Evolutionary conservation across 2,888 invertebrate species (phyloP), one percentile per base, ranked within the genome.

Genomic region (Balanococcus diminutus): DNA sequence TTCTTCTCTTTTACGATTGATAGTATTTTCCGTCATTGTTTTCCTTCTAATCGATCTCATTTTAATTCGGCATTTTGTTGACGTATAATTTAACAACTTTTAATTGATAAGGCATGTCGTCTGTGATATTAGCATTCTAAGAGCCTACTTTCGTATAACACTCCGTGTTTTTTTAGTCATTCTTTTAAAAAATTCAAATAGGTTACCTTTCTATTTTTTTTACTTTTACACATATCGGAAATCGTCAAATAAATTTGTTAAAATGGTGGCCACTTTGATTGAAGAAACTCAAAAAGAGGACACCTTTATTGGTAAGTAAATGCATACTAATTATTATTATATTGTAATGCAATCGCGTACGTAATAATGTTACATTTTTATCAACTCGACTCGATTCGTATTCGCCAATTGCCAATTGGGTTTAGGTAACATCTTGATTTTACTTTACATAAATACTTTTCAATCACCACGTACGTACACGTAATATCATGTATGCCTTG

Each of bases 281-380:
- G 86, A 82, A 8, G 86, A 82, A 82, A 72, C 6, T 22, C 42
- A 51, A 11, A 86, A 67, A 81, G 86, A 86, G 22, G 86, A 86
- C 22, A 19, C 86, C 32, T 82, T 82, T 82, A 51, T 86, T 90
- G 89, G 84, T 91, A 90, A 88, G 89, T 89, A 75, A n/a, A n/a
- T n/a, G n/a, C n/a, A n/a, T n/a, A n/a, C n/a, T n/a, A n/a, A n/a
- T n/a, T n/a, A n/a, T n/a, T n/a, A n/a, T n/a, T n/a, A n/a, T n/a
- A n/a, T n/a, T n/a, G n/a, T n/a, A n/a, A n/a, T n/a, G n/a, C n/a
- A n/a, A n/a, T n/a, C n/a, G n/a, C n/a, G n/a, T n/a, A n/a, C n/a
- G n/a, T n/a, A n/a, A n/a, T n/a, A n/a, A n/a, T n/a, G n/a, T n/a
- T n/a, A n/a, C n/a, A n/a, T n/a, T n/a, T n/a, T n/a, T n/a, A n/a